Evolutionary conservation across 2,888 invertebrate genomes (phyloP), one percentile per base, ranked within the genome.

Genomic region (Drosophila vallismaia): DNA sequence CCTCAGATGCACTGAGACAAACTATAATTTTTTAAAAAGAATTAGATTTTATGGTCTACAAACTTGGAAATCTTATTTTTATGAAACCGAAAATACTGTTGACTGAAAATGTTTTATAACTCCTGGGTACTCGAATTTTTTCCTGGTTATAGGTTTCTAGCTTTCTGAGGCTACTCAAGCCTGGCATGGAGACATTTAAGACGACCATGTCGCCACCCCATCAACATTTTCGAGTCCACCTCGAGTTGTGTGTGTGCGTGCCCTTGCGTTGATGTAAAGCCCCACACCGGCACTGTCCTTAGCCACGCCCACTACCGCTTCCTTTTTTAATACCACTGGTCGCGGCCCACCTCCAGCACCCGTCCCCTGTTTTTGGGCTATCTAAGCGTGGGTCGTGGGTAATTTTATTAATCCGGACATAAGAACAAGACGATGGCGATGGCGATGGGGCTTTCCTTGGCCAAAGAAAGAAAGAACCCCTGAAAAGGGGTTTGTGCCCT

Each of bases 381-480:
- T 82, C 85, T 86, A 69, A 78, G 72, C 76, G 64, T 71, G 75
- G 88, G 51, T 58, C 57, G 63, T 69, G 71, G 79, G 88, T 83
- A 86, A 85, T 83, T 83, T 84, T 83, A 88, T 87, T 82, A 82
- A 82, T 82, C 81, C 87, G 72, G 74, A 38, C 72, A 57, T 62
- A 67, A 63, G 45, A 42, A 26, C 38, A 57, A 73, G 53, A 29
- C 46, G 45, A 9, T 55, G 33, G 36, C 8, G 9, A 36, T 10
- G 12, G 14, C 12, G 2, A 45, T 40, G 33, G 50, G 19, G 62
- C 19, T 19, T 19, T 19, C 19, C 19, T 19, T 19, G 2, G 2
- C 19, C 19, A 19, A 50, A 52, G 79, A 14, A 59, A 50, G 48
- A 50, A 51, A 36, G 38, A 58, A 28, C 26, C 10, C 36, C 53